Conservation (phyloP, 2,797 vertebrate genomes). For the Chaunax sp. region DNA sequence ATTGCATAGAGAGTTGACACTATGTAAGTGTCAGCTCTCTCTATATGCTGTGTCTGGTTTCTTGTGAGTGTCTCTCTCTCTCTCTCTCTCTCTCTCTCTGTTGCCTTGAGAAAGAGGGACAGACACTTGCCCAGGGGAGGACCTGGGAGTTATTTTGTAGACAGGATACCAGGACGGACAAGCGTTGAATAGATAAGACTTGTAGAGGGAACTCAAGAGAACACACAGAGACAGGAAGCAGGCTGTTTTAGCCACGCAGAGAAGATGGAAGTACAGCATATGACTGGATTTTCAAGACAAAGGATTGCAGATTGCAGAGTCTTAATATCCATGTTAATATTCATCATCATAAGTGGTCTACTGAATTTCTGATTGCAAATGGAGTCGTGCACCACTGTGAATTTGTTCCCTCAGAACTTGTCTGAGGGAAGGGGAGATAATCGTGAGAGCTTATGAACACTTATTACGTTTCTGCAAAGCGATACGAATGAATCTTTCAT, state of each 20-base stretch:
- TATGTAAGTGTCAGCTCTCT: no score
- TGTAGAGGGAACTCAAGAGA: constrained; percentile 34
- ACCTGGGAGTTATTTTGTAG: constrained; percentile 68
- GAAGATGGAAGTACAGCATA: constrained; percentile 30
- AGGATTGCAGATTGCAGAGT: background rate
- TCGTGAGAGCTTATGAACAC: no score
- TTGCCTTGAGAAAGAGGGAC: constrained; percentile 42
- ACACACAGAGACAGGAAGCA: constrained; percentile 63
- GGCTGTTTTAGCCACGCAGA: constrained; percentile 42
- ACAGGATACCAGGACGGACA: constrained; percentile 65
- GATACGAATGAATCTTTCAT: no score
- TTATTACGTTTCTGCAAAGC: constrained; percentile 20
- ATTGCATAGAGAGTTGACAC: no score
- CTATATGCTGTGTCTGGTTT: constrained; percentile 37
- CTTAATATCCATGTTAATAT: constrained; percentile 7
- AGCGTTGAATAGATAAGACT: constrained; percentile 69
- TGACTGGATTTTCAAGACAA: constrained; percentile 22
- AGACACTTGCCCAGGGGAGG: constrained; percentile 29
- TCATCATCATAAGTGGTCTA: background rate
- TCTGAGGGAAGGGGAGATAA: no score
- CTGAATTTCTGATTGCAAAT: background rate
- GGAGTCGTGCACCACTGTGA: background rate
- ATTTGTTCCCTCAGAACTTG: background rate
- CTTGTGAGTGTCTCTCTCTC: constrained; percentile 25
- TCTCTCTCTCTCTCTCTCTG: background rate